These are phyloP conservation scores for Oreochromis grahami DNA, from an alignment of 2,797 vertebrate species.

Conservation along the genomic window DNA sequence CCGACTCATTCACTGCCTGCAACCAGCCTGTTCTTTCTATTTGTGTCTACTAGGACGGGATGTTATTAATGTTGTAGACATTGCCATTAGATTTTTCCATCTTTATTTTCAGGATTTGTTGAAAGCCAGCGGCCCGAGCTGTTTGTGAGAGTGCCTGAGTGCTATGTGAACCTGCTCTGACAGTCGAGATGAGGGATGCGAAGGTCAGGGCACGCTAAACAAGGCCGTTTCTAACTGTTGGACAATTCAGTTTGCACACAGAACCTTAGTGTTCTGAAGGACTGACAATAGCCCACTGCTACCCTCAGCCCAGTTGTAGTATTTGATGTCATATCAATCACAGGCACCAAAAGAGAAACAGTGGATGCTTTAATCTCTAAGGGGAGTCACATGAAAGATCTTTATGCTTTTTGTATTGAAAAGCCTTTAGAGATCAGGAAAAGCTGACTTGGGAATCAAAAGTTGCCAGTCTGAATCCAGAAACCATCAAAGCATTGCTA, in stretches of 20 bases:
- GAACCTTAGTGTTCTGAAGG: neutral
- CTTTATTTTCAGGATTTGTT: conserved; percentile 31
- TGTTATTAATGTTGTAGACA: conserved; percentile 52
- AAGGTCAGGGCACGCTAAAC: conserved; percentile 32
- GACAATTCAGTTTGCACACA: conserved; percentile 6
- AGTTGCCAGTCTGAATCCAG: neutral
- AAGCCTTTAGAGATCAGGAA: neutral
- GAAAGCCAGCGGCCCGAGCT: neutral
- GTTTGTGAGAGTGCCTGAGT: conserved; percentile 19
- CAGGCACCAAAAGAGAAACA: conserved; percentile 13
- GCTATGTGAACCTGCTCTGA: neutral
- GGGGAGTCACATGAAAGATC: conserved; percentile 4
- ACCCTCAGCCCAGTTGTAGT: neutral
- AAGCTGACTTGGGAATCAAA: neutral
- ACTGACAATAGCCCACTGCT: neutral
- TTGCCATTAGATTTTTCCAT: conserved; percentile 9
- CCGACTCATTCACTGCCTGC: conserved; percentile 25
- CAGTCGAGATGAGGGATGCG: neutral
- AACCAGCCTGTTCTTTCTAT: conserved; percentile 45
- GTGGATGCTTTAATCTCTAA: conserved; percentile 1
- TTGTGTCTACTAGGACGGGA: conserved; percentile 24
- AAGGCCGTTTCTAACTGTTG: conserved; percentile 14
- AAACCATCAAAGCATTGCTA: neutral
- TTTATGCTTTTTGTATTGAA: neutral
- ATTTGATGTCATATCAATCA: conserved; percentile 24